Conservation (phyloP, 2,888 invertebrate species). For the Platycheirus rosarum region DNA sequence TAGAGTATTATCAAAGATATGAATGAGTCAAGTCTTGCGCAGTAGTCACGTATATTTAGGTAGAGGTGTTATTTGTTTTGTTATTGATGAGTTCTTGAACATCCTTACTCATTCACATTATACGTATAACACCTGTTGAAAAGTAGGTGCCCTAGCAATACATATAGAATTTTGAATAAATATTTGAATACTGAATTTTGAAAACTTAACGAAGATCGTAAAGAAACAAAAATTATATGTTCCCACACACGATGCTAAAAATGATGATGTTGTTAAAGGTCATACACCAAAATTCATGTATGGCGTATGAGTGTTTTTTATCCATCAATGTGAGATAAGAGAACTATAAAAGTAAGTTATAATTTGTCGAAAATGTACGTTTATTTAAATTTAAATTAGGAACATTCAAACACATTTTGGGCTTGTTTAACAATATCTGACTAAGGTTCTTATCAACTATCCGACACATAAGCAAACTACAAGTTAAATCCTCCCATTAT, state of each 20-base stretch:
- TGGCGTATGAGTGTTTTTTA: conserved; percentile 8
- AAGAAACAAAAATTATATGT: neutral
- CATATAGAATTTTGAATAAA: conserved; percentile 9
- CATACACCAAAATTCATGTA: too few species aligned
- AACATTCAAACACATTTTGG: too few species aligned
- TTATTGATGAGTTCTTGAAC: conserved; percentile 30
- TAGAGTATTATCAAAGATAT: conserved; percentile 45
- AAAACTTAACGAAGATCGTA: conserved; percentile 5
- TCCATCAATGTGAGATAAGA: too few species aligned
- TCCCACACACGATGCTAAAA: neutral
- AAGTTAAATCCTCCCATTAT: too few species aligned
- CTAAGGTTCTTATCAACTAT: too few species aligned
- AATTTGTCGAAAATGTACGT: too few species aligned
- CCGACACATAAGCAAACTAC: too few species aligned
- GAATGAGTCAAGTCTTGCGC: conserved; percentile 67
- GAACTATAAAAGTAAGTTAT: too few species aligned
- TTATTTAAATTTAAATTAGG: too few species aligned
- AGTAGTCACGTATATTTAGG: conserved; percentile 20
- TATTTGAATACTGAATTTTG: conserved; percentile 2
- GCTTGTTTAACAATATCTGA: too few species aligned
- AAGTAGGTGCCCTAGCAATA: neutral
- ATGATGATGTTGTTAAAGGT: too few species aligned
- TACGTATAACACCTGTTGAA: conserved; percentile 21
- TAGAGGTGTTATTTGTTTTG: neutral
- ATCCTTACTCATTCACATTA: neutral